These are phyloP conservation scores for Hoplodrina ambigua DNA, from an alignment of 2,888 invertebrate species.

Conservation along the genomic window DNA sequence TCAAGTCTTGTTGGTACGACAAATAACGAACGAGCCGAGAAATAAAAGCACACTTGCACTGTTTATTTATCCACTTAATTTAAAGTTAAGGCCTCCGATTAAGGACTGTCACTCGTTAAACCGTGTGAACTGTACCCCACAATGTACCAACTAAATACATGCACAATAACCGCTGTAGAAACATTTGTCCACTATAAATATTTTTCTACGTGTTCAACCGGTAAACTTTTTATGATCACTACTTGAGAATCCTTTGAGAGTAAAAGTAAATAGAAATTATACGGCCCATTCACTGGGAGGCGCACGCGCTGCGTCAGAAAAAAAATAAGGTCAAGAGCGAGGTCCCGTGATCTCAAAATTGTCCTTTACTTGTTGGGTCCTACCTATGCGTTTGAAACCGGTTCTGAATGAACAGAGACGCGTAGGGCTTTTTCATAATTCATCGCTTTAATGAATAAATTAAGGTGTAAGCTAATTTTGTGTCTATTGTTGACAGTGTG, in stretches of 20 bases:
- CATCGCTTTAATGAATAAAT: conserved; percentile 44
- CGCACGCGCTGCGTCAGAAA: conserved; percentile 77
- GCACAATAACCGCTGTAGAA: conserved; percentile 69
- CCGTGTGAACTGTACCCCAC: conserved; percentile 60
- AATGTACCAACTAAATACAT: conserved; percentile 72
- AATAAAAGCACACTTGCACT: conserved; percentile 31
- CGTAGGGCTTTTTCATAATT: conserved; percentile 29
- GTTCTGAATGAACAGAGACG: conserved; percentile 37
- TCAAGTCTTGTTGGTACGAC: conserved; percentile 31
- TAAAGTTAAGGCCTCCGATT: conserved; percentile 47
- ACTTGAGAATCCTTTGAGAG: conserved; percentile 82
- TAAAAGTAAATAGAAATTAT: conserved; percentile 88
- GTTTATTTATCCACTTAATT: conserved; percentile 56
- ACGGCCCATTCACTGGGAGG: conserved; percentile 80
- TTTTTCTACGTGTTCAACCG: conserved; percentile 77
- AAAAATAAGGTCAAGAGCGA: conserved; percentile 70
- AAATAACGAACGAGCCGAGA: conserved; percentile 15
- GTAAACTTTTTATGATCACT: conserved; percentile 77
- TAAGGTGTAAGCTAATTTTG: conserved; percentile 38
- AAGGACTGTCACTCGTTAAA: conserved; percentile 61
- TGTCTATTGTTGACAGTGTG: conserved; percentile 34
- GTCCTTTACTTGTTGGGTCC: conserved; percentile 65
- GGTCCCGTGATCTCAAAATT: conserved; percentile 65
- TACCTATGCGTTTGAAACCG: conserved; percentile 57
- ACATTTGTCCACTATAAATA: conserved; percentile 81